Conservation (phyloP, 2,888 invertebrate genomes). For the Aporophyla nigra region DNA sequence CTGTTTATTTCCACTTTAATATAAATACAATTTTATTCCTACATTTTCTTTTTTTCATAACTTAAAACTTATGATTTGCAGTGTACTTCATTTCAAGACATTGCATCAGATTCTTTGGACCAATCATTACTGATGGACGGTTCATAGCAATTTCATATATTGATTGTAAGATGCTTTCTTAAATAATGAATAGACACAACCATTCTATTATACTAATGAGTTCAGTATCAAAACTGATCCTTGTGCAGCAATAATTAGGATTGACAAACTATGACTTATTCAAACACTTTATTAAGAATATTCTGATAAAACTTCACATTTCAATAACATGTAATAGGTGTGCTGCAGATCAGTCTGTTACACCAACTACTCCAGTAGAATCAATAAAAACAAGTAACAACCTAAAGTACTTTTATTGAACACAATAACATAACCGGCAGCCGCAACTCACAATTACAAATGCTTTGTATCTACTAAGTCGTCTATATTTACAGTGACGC, state of each 20-base stretch:
- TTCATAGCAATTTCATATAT: neutral
- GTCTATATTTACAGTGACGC: slow-evolving; percentile 86
- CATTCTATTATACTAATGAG: neutral
- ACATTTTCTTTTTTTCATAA: slow-evolving; percentile 3
- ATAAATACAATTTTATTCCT: slow-evolving; percentile 41
- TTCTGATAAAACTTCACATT: slow-evolving; percentile 54
- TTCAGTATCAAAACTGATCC: neutral
- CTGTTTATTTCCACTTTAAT: slow-evolving; percentile 63
- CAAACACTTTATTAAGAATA: slow-evolving; percentile 55
- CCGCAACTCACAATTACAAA: slow-evolving; percentile 80
- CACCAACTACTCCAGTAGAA: slow-evolving; percentile 54
- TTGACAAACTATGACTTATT: slow-evolving; percentile 39
- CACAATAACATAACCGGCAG: slow-evolving; percentile 82
- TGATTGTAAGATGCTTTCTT: neutral
- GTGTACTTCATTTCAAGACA: neutral
- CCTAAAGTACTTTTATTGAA: slow-evolving; percentile 83
- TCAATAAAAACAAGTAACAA: slow-evolving; percentile 75
- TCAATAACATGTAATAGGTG: slow-evolving; percentile 46
- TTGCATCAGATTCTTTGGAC: slow-evolving; percentile 34
- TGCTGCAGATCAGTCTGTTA: slow-evolving; percentile 61
- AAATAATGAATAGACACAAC: neutral
- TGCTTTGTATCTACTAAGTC: slow-evolving; percentile 83
- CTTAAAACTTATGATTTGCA: neutral
- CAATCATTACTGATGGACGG: too few relatives aligned
- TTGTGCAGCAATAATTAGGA: neutral